Evolutionary conservation across 1,140 invertebrate genomes (phyloP).

Genomic region (Elysia chlorotica): DNA sequence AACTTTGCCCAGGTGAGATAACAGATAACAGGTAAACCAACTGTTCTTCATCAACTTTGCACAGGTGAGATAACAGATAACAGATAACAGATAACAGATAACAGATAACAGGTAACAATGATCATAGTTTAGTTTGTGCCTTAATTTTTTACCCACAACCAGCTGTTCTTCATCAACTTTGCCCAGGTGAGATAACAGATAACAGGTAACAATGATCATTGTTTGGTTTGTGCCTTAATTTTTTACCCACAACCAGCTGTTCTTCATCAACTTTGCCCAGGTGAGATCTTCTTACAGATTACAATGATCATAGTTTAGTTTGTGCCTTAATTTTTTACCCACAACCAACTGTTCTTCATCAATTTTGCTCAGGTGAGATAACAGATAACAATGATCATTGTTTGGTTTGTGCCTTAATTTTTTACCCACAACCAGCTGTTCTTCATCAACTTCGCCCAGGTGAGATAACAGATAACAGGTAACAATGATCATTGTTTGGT

Average conservation of each 20-base stretch:
- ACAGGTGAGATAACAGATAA: too few relatives aligned
- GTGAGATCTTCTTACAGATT: too few relatives aligned
- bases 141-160: background rate
- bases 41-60: too few relatives aligned
- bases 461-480: background rate
- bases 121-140: background rate
- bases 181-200: slow-evolving; percentile 36
- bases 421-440: too few relatives aligned
- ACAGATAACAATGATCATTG: too few relatives aligned
- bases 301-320: too few relatives aligned
- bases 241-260: slow-evolving; percentile 79
- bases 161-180: slow-evolving; percentile 30
- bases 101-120: background rate
- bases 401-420: slow-evolving; percentile 65
- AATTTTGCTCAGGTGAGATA: too few relatives aligned
- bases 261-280: slow-evolving; percentile 67
- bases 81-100: background rate
- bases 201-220: slow-evolving; percentile 43
- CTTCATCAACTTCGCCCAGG: too few relatives aligned
- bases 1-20: too few relatives aligned
- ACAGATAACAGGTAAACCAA: too few relatives aligned
- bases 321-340: background rate
- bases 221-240: slow-evolving; percentile 63
- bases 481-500: background rate
- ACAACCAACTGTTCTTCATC: background rate